A percentile compares a stretch with the other conserved stretches of the same genome.
Evolutionary conservation across 2,797 vertebrate species (phyloP).

Genomic region (Neoniphon sammara): DNA sequence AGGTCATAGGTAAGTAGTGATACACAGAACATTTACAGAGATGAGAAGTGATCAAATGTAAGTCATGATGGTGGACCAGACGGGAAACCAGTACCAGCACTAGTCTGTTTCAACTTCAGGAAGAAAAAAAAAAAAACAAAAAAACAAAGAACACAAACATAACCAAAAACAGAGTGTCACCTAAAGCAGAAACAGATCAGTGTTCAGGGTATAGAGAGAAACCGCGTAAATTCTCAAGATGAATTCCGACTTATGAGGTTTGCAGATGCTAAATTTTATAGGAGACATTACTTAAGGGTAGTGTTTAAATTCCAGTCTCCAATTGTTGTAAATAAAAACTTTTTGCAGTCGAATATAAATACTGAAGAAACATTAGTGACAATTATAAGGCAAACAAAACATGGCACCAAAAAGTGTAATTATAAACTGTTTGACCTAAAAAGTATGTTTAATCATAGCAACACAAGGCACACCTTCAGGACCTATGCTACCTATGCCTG

Average conservation of each 20-base stretch:
- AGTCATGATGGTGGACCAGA: conserved; percentile 17
- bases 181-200: conserved; percentile 37
- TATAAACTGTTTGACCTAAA: conserved; percentile 73
- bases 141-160: background rate
- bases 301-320: conserved; percentile 53
- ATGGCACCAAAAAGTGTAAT: conserved; percentile 73
- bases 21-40: conserved; percentile 47
- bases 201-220: background rate
- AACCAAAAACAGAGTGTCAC: background rate
- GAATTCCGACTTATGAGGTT: conserved; percentile 17
- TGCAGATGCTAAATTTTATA: conserved; percentile 22
- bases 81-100: conserved; percentile 11
- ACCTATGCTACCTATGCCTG: conserved; percentile 81
- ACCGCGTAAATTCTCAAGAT: background rate
- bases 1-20: conserved; percentile 57
- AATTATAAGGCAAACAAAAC: conserved; percentile 72
- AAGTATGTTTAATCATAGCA: conserved; percentile 78
- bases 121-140: background rate
- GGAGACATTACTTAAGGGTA: conserved; percentile 35
- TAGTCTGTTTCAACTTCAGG: conserved; percentile 25
- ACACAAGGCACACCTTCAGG: conserved; percentile 93
- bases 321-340: conserved; percentile 10
- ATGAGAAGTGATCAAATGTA: conserved; percentile 14
- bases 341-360: conserved; percentile 41
- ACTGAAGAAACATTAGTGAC: conserved; percentile 58